Conservation (phyloP, 2,888 invertebrate genomes). For the Pardosa pseudoannulata region DNA sequence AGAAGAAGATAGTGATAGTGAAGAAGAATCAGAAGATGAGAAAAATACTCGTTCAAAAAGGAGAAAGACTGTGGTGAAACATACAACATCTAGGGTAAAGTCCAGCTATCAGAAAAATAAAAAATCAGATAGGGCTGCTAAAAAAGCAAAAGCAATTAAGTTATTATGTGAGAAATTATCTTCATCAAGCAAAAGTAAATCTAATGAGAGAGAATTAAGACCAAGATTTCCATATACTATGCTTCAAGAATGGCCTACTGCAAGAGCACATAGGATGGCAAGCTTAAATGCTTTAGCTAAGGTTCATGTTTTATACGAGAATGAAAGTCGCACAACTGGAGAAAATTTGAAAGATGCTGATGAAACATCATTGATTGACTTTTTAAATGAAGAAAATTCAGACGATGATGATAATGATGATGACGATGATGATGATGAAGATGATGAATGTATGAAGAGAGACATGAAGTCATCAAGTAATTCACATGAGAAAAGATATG, state of each 20-base stretch:
- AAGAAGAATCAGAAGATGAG: constrained; percentile 44
- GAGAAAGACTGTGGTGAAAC: constrained; percentile 45
- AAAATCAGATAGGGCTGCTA: constrained; percentile 41
- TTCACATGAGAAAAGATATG: constrained; percentile 11
- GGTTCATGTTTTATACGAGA: constrained; percentile 93
- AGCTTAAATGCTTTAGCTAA: constrained; percentile 92
- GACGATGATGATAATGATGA: constrained; percentile 30
- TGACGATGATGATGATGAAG: constrained; percentile 13
- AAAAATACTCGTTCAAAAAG: not conserved
- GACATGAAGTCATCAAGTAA: constrained; percentile 11
- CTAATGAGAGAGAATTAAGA: constrained; percentile 42
- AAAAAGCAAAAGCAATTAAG: constrained; percentile 65
- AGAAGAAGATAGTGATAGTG: constrained; percentile 24
- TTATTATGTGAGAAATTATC: constrained; percentile 59
- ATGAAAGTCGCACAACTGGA: constrained; percentile 80
- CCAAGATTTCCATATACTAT: constrained; percentile 68
- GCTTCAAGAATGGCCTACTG: constrained; percentile 65
- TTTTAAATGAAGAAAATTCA: constrained; percentile 47
- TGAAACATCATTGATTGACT: constrained; percentile 54
- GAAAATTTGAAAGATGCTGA: constrained; percentile 57
- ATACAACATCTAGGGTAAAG: constrained; percentile 52
- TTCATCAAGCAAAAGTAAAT: constrained; percentile 27
- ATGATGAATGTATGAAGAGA: constrained; percentile 8
- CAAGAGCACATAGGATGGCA: constrained; percentile 83
- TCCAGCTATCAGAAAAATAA: constrained; percentile 27